Evolutionary conservation across 2,797 vertebrate genomes (phyloP), one percentile per base, ranked within the genome.

Genomic region (Columba guinea): DNA sequence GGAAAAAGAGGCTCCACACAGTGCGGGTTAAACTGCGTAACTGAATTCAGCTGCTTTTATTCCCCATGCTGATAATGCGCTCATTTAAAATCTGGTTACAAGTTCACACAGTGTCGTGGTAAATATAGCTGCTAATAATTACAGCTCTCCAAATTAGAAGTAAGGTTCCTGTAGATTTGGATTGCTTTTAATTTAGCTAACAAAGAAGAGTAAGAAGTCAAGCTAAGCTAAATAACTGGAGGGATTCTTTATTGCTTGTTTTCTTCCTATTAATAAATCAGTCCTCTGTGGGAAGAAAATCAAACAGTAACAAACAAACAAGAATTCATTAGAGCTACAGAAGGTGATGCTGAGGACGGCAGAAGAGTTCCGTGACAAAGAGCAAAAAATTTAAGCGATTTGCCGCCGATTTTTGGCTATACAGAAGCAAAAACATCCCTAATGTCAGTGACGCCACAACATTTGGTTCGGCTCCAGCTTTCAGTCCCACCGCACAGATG

Each of bases 201-300:
- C 78, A 82, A 76, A 80, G 75, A 53, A 48, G 35, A 76, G 51
- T 5, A 83, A 59, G 62, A 52, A 94, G 87, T 48, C 60, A 74
- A 89, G 65, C 74, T 65, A 81, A 69, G 69, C 74, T 67, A 51
- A 78, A 70, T 55, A 67, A 75, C 84, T 48, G 44, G 87, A 86
- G 74, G 87, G n/a, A 74, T 84, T 74, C 87, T 78, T 65, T 44
- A 65, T 48, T 34, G 84, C 74, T 67, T 75, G 48, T 86, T 86
- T 68, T 59, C 89, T 65, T 80, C 74, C 87, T 69, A 68, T 69
- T 90, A 86, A 89, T 77, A 86, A 93, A 93, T 88, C 76, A 91
- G 84, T 12, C 77, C 64, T 86, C 56, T 49, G 60, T 74, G 87
- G 89, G 74, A 69, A 78, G 85, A 74, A 70, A 93, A 93, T 51